phyloP scores from a whole-genome alignment of 2,113 vertebrate genomes.

The Polypterus bichir region DNA sequence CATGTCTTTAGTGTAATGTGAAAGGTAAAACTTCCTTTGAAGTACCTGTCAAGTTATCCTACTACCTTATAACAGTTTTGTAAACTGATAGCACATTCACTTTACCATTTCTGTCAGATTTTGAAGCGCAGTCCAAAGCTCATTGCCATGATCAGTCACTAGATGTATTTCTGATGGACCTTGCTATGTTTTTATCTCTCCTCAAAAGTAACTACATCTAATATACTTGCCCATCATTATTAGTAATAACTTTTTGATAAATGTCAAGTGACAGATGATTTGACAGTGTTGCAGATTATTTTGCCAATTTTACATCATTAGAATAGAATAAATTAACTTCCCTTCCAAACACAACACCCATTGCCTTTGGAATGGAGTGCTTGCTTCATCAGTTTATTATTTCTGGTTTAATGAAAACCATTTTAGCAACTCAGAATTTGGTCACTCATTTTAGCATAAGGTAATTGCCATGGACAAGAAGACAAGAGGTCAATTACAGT shows the following conservation, averaged over 20 bases:
- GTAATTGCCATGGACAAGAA: conserved; percentile 23
- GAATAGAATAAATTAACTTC: conserved; percentile 3
- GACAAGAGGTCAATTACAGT: conserved; percentile 22
- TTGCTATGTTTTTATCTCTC: not conserved
- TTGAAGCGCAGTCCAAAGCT: too few species aligned
- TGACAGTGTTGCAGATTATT: conserved; percentile 5
- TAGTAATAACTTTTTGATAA: conserved; percentile 2
- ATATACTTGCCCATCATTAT: conserved; percentile 6
- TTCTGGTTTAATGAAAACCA: conserved; percentile 5
- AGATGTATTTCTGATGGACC: too few species aligned
- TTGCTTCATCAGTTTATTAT: conserved; percentile 7
- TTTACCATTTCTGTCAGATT: too few species aligned
- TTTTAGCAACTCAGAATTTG: not conserved
- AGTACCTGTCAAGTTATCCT: too few species aligned
- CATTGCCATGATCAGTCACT: too few species aligned
- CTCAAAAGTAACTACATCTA: not conserved
- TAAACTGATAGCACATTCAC: too few species aligned
- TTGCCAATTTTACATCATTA: conserved; percentile 4
- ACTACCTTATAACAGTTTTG: too few species aligned
- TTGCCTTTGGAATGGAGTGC: not conserved
- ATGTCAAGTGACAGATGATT: conserved; percentile 5
- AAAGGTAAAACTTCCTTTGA: too few species aligned
- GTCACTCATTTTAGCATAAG: conserved; percentile 15
- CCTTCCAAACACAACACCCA: not conserved
- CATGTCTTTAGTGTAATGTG: too few species aligned